These are phyloP conservation scores for Montipora capricornis DNA, from an alignment of 64 coral and sea anemone species.

Conservation along the genomic window DNA sequence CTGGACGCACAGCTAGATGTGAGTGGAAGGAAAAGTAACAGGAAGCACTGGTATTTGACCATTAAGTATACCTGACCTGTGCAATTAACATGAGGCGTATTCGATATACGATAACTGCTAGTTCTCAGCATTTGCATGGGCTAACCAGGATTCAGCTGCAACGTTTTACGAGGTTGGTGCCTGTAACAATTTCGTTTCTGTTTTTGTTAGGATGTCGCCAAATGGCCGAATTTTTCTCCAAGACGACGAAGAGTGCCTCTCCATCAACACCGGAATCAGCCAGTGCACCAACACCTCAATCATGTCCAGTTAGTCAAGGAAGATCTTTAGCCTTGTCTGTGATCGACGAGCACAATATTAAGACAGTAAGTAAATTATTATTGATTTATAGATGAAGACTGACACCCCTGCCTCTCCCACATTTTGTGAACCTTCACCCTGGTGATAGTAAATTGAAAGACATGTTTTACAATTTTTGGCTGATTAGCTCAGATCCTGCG, in stretches of 20 bases:
- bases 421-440: not conserved
- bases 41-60: not conserved
- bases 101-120: slow-evolving; percentile 5
- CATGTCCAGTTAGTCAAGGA: slow-evolving; percentile 18
- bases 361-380: slow-evolving; percentile 17
- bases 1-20: slow-evolving; percentile 14
- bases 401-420: not conserved
- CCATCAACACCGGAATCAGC: slow-evolving; percentile 15
- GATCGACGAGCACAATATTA: slow-evolving; percentile 32
- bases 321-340: slow-evolving; percentile 21
- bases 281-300: slow-evolving; percentile 35
- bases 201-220: slow-evolving; percentile 1
- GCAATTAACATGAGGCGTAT: not conserved
- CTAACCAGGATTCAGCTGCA: slow-evolving; percentile 10
- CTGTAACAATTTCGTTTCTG: not conserved
- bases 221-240: slow-evolving; percentile 11
- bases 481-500: not conserved
- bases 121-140: slow-evolving; percentile 14
- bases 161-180: slow-evolving; percentile 2
- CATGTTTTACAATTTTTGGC: not conserved
- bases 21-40: slow-evolving; percentile 14
- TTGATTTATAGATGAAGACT: slow-evolving; percentile 4
- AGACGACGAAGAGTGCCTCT: slow-evolving; percentile 12
- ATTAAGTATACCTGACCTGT: not conserved
- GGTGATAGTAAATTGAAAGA: not conserved